These are phyloP conservation scores for Drosophila murphyi DNA, from an alignment of 1,140 invertebrate species.

Conservation along the genomic window DNA sequence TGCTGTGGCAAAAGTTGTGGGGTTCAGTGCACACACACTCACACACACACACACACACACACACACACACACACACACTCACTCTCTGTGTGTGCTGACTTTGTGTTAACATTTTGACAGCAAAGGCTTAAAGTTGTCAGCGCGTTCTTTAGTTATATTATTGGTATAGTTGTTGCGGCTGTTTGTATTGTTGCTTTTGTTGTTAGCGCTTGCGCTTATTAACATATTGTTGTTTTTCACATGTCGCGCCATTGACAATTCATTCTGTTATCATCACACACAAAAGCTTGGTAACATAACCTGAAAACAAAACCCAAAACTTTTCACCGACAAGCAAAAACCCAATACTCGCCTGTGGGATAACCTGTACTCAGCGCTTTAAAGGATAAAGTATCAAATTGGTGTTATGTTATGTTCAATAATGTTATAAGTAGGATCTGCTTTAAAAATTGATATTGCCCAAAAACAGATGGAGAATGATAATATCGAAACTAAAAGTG, in stretches of 20 bases:
- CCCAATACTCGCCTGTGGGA: constrained; percentile 1
- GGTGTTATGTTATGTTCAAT: too few relatives aligned
- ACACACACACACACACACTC: neutral
- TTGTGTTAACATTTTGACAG: constrained; percentile 72
- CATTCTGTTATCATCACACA: constrained; percentile 65
- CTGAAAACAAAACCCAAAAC: constrained; percentile 43
- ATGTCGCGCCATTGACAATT: constrained; percentile 73
- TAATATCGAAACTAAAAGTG: too few relatives aligned
- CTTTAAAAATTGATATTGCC: too few relatives aligned
- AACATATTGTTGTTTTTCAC: constrained; percentile 71
- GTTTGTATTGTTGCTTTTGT: constrained; percentile 10
- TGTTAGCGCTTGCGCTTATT: constrained; percentile 60
- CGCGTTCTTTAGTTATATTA: constrained; percentile 69
- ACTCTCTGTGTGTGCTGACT: constrained; percentile 23
- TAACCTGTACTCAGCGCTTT: constrained; percentile 2
- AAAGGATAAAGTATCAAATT: neutral
- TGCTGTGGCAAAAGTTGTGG: constrained; percentile 64
- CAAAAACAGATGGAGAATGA: too few relatives aligned
- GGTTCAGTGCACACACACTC: constrained; percentile 54
- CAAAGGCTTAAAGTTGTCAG: constrained; percentile 77
- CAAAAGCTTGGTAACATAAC: constrained; percentile 52
- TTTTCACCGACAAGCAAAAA: neutral
- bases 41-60: neutral
- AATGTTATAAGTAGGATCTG: too few relatives aligned
- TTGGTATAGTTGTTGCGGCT: constrained; percentile 15